Evolutionary conservation across 2,113 vertebrate genomes (phyloP), one percentile per base, ranked within the genome.

Genomic region (Oreotrochilus melanogaster): DNA sequence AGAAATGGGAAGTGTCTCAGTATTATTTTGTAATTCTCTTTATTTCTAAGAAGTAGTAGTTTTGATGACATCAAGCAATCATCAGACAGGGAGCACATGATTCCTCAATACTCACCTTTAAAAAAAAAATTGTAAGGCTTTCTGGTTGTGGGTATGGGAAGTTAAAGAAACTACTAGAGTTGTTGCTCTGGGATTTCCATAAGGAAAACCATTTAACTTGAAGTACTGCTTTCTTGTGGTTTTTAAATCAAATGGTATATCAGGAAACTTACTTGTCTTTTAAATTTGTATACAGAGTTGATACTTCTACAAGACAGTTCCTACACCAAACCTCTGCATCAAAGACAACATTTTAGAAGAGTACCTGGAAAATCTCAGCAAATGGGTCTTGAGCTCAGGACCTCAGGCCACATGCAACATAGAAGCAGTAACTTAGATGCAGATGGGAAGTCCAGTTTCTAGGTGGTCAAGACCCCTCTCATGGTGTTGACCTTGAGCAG

Each of bases 351-450:
- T n/a, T 74, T 53, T 53, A 79, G 7, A 33, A 9, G 10, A 10
- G 22, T 30, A 79, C 28, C 13, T 47, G 19, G 27, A 39, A 83
- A 86, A 79, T 45, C 30, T 73, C 50, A 53, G 33, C 53, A 80
- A 66, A 76, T 1, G 48, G 7, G 27, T 27, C 54, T 79, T 16
- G 19, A 88, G 66, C 35, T 43, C 25, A 64, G 64, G 54, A 72
- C 17, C 7, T 19, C 5, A 3, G 23, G 21, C n/a, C n/a, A 70
- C 0, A 0, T 24, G 37, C 2, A 50, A 31, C 4, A 8, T 5
- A 58, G 66, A n/a, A 95, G 75, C 81, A 65, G 23, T 24, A 30
- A 58, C 43, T 39, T 39, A 48, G 35, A 30, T 79, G 39, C 33
- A 58, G 47, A 18, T 0, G 7, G 35, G 14, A 86, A 76, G 22